Base-by-base conservation (phyloP, 2,888 invertebrate genomes). In the Lucinisca nassula region DNA sequence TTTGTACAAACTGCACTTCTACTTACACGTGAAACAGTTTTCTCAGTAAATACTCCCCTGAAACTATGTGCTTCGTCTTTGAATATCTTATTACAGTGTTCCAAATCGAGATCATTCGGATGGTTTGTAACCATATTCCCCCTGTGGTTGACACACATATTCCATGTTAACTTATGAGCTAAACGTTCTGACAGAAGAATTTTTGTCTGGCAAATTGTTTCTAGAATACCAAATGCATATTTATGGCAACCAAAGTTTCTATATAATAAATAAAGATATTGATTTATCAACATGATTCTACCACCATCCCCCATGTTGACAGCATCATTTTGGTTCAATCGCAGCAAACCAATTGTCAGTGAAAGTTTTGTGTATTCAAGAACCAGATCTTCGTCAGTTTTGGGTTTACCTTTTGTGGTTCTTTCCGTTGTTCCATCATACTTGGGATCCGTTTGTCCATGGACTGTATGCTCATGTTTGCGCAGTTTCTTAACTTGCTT, bases 91-190 rank as follows among this genome's bases (percentile, higher is more conserved):
- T 87, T 87, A 14, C 78, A 80, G 32, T 90, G 87, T 79, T 90
- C 87, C 12, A 90, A 8, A 51, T 85, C 88, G 17, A 88, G 58
- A 55, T 90, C 90, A 84, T 90, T 87, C 37, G 87, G 90, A 35
- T 81, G 84, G 77, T 87, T 90, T 14, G 85, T 61, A 45, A 84
- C 73, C 21, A 21, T 1, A 30, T 85, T 79, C 0, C 87, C 87
- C 10, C 70, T 67, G 73, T 87, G 80, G 35, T 90, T 90, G 0
- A 90, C 87, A 24, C 87, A 85, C 70, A 83, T 73, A 55, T 90
- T 90, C 83, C 89, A 90, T 14, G 77, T 83, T 8, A 90, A 37
- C 61, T 76, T n/a, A 55, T 85, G 83, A n/a, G 85, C 87, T 4
- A 67, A 35, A 10, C 89, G 32, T 38, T 79, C 82, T 30, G 84